These are phyloP conservation scores for Sanderia malayensis DNA, from an alignment of 30 jellyfish, hydroid and myxozoan species.

Conservation along the genomic window DNA sequence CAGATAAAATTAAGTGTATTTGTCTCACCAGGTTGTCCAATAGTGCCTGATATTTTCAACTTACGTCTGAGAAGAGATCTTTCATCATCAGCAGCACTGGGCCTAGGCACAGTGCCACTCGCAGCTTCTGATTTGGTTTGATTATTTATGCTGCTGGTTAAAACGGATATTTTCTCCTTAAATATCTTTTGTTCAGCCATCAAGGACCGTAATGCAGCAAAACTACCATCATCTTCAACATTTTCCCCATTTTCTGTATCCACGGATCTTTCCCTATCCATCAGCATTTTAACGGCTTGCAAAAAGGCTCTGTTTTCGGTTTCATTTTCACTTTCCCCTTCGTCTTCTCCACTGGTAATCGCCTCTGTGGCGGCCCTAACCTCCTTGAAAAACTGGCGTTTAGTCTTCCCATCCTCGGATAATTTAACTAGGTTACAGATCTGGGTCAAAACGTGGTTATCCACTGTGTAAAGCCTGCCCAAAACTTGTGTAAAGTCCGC, in stretches of 20 bases:
- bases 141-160: conserved; percentile 12
- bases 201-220: too few species aligned
- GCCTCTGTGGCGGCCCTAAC: too few species aligned
- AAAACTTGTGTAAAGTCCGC: too few species aligned
- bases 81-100: conserved; percentile 3
- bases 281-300: conserved; percentile 14
- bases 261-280: conserved; percentile 9
- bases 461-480: too few species aligned
- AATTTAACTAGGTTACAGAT: too few species aligned
- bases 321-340: too few species aligned
- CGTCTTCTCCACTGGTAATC: too few species aligned
- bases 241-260: conserved; percentile 5
- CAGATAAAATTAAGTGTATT: conserved; percentile 25
- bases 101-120: conserved; percentile 7
- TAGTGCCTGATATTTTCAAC: conserved; percentile 32
- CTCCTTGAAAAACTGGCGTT: too few species aligned
- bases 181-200: conserved; percentile 6
- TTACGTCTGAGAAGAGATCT: conserved; percentile 22
- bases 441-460: too few species aligned
- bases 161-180: conserved; percentile 6
- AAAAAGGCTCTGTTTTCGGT: conserved; percentile 9
- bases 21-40: conserved; percentile 34
- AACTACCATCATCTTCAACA: too few species aligned
- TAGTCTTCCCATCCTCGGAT: too few species aligned
- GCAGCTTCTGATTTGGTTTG: not conserved